Evolutionary conservation across 2,797 vertebrate species (phyloP), one percentile per base, ranked within the genome.

Genomic region (Falco concolor): DNA sequence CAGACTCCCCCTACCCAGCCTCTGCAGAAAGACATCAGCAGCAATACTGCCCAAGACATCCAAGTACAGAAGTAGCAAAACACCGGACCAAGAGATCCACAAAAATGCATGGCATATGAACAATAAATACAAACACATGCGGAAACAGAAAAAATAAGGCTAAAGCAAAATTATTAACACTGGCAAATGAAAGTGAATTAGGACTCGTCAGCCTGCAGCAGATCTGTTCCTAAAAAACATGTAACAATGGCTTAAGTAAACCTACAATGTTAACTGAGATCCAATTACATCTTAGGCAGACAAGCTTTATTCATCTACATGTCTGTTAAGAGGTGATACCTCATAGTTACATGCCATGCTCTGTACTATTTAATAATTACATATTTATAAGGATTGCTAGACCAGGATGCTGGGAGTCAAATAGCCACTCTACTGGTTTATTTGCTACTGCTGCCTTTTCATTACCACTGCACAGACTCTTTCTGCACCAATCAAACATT

Each of bases 21-120:
- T 84, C 76, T 84, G 82, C 86, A 95, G 81, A 94, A 97, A 94
- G 79, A 95, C 38, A 73, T 57, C 82, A 88, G 72, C 40, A 92
- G 93, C 80, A 89, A 73, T 65, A 93, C 32, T 53, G 40, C 74
- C 65, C 67, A 69, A 76, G 83, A 89, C 57, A 93, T 84, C 70
- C 38, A 89, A 80, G 49, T 45, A 90, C 50, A 72, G 53, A 91
- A 87, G 57, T 11, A 90, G 84, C 63, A 87, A 80, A 92, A 92
- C 67, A 82, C 52, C 34, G 64, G 63, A 94, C 63, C 34, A 95
- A 84, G 65, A 92, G 93, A 89, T 61, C 64, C 6, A 0, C 14
- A 67, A 49, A 36, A 84, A 89, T 10, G 25, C 44, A 78, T 14
- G 16, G 84, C 36, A 74, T 49, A 61, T 6, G 13, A 53, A 38